phyloP scores from a whole-genome alignment of 2,888 invertebrate species.

The Lochmaea capreae region DNA sequence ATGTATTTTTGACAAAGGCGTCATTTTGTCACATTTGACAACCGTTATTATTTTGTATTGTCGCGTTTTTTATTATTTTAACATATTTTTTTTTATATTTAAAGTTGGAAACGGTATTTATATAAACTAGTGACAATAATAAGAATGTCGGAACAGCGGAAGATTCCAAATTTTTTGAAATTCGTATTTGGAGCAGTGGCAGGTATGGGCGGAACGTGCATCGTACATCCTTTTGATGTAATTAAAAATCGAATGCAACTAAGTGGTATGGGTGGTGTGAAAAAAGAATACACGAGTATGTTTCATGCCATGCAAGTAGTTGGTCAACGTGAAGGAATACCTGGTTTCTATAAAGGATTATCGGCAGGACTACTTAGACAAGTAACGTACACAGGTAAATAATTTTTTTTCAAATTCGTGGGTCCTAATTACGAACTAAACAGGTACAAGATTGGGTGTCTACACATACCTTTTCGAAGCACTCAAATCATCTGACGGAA shows the following conservation, averaged over 20 bases:
- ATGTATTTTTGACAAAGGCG: too few relatives aligned
- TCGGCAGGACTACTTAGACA: constrained; percentile 9
- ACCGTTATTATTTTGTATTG: too few relatives aligned
- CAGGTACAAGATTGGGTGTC: constrained; percentile 93
- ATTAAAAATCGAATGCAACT: constrained; percentile 30
- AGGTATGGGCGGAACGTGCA: neutral
- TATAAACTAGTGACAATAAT: too few relatives aligned
- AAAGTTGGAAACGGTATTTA: too few relatives aligned
- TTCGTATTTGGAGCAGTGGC: neutral
- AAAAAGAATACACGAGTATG: constrained; percentile 3
- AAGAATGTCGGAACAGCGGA: neutral
- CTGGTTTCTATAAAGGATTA: neutral
- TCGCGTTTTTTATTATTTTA: too few relatives aligned
- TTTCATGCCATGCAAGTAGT: constrained; percentile 8
- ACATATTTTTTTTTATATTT: too few relatives aligned
- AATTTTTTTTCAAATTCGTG: neutral
- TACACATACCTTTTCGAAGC: constrained; percentile 90
- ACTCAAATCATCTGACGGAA: constrained; percentile 68
- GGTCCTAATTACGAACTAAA: constrained; percentile 59
- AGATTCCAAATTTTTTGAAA: neutral
- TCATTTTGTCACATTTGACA: too few relatives aligned
- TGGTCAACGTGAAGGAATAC: neutral
- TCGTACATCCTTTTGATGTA: constrained; percentile 28
- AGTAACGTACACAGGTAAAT: constrained; percentile 6
- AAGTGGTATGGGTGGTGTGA: neutral